Evolutionary conservation across 1,140 invertebrate genomes (phyloP), one percentile per base, ranked within the genome.

Genomic region (Trichonephila inaurata): DNA sequence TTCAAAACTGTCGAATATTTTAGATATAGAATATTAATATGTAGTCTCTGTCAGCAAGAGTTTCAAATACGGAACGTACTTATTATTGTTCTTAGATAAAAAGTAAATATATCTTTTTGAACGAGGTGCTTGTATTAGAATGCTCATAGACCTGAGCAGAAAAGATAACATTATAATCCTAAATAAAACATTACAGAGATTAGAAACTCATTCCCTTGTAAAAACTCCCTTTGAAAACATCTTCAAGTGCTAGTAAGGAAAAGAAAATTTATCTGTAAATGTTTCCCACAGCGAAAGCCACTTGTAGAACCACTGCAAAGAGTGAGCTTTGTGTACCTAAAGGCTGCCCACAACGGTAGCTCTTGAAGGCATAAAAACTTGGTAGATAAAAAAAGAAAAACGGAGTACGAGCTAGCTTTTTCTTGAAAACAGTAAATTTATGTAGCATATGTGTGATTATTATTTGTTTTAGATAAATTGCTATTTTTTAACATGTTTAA

Each of bases 201-300:
- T 77, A 77, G 28, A 33, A 77, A 77, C 28, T 77, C 72, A 33
- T 40, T 18, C 72, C 69, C 72, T 77, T 40, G 28, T 40, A 5
- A 77, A 77, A 77, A 40, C 72, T 77, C 33, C 72, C 33, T 77
- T 40, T 28, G 72, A 77, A 77, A 77, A 77, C 72, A 77, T 77
- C 28, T 18, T 77, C 72, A 8, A 33, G 72, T 33, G 21, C 62
- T 21, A 64, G 62, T 21, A 64, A 64, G 72, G 72, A 40, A 77
- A 77, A 77, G 69, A 77, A 77, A 77, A 77, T 33, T 28, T 69
- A n/a, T 69, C 66, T 69, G 66, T 24, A 69, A 69, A 77, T 77
- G 28, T 19, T 33, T 77, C 28, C 72, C 28, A 77, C 72, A 77
- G 72, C 33, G 72, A 77, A 77, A 77, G 72, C 72, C 72, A 77